Conservation (phyloP, 2,888 invertebrate genomes). For the Calliphora vomitoria region DNA sequence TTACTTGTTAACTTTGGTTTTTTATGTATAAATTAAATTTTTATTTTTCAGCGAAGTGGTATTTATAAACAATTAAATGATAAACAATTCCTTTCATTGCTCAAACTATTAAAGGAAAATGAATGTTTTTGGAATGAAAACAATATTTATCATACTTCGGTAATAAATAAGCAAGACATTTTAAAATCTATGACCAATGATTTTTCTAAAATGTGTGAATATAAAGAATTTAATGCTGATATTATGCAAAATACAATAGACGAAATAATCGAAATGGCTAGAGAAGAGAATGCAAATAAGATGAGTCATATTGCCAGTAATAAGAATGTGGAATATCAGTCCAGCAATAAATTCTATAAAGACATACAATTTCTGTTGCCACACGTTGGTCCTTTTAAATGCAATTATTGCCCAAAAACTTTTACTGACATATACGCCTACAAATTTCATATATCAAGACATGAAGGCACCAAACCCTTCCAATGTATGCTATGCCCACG, state of each 20-base stretch:
- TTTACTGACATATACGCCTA: slow-evolving; percentile 63
- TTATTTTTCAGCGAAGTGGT: slow-evolving; percentile 39
- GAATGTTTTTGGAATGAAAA: slow-evolving; percentile 72
- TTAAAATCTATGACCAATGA: slow-evolving; percentile 35
- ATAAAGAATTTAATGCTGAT: slow-evolving; percentile 36
- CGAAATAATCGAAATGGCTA: slow-evolving; percentile 62
- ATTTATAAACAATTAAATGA: slow-evolving; percentile 52
- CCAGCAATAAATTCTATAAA: slow-evolving; percentile 46
- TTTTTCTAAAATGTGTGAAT: slow-evolving; percentile 30
- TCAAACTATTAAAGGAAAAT: slow-evolving; percentile 60
- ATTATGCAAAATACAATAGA: slow-evolving; percentile 62
- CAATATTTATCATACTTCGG: slow-evolving; percentile 70
- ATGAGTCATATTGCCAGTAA: slow-evolving; percentile 22
- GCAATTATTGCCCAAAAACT: slow-evolving; percentile 50
- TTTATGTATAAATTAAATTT: background rate
- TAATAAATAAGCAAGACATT: slow-evolving; percentile 55
- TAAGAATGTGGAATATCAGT: slow-evolving; percentile 22
- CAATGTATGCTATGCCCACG: slow-evolving; percentile 67
- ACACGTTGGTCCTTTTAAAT: slow-evolving; percentile 68
- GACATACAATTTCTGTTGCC: slow-evolving; percentile 61
- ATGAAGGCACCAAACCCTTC: slow-evolving; percentile 68
- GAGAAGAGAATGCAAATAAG: slow-evolving; percentile 51
- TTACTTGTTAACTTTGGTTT: no score
- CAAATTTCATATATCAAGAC: slow-evolving; percentile 67
- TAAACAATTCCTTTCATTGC: slow-evolving; percentile 38